These are phyloP conservation scores for Cephus nigrinus DNA, from an alignment of 2,888 invertebrate genomes.

Conservation along the genomic window DNA sequence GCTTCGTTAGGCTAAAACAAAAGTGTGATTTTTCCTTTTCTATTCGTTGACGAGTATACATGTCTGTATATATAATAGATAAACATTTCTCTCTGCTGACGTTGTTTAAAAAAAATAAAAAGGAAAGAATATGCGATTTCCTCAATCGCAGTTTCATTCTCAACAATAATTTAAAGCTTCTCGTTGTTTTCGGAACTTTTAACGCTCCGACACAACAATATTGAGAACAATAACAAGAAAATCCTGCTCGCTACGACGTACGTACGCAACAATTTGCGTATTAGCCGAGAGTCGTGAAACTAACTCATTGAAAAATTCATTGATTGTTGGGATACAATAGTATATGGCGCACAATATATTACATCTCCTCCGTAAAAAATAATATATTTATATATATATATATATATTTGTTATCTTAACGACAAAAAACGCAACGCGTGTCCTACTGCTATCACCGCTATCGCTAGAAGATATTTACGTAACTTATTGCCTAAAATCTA, in stretches of 20 bases:
- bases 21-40: conserved; percentile 35
- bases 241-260: not conserved
- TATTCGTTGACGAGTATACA: conserved; percentile 30
- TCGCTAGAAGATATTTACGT: not conserved
- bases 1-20: conserved; percentile 49
- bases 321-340: not conserved
- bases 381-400: not conserved
- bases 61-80: not conserved
- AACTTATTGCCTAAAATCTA: not conserved
- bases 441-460: not conserved
- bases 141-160: not conserved
- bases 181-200: conserved; percentile 10
- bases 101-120: not conserved
- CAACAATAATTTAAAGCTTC: conserved; percentile 8
- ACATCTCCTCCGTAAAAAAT: not conserved
- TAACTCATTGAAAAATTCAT: not conserved
- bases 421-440: not conserved
- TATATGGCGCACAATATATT: not conserved
- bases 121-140: not conserved
- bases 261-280: not conserved
- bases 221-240: not conserved
- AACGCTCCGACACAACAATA: not conserved
- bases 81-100: not conserved
- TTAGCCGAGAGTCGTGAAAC: not conserved
- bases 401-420: not conserved